These are phyloP conservation scores for Lonchura striata DNA, from an alignment of 2,113 vertebrate species.

Conservation along the genomic window DNA sequence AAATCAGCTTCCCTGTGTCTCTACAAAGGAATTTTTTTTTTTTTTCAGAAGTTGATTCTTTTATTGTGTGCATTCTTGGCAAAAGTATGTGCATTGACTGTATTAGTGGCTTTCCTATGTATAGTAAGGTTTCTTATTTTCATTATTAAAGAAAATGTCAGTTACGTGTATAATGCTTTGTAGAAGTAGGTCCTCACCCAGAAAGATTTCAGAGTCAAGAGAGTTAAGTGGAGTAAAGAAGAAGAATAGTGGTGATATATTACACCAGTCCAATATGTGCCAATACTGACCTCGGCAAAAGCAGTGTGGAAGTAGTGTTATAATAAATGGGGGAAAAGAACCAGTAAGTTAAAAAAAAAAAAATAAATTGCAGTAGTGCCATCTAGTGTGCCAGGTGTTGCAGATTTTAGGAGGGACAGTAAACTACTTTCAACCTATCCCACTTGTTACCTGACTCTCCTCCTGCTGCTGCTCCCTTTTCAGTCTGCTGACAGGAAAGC, in stretches of 20 bases:
- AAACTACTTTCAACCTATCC: not conserved
- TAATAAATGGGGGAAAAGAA: not conserved
- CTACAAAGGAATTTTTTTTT: not conserved
- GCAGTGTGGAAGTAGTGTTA: not conserved
- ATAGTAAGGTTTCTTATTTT: not conserved
- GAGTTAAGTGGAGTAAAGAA: not conserved
- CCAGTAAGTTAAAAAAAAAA: not conserved
- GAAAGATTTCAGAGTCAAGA: not conserved
- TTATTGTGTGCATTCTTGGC: not conserved
- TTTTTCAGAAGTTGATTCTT: not conserved
- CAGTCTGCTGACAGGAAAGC: not conserved
- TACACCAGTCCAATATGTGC: not conserved
- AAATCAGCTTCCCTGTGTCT: constrained; percentile 18
- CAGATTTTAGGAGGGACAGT: not conserved
- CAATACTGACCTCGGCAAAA: not conserved
- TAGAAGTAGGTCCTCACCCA: not conserved
- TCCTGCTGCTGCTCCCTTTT: not conserved
- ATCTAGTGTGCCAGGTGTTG: constrained; percentile 65
- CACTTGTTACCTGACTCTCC: not conserved
- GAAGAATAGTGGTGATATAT: not conserved
- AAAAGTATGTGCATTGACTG: not conserved
- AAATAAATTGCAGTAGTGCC: constrained; percentile 66
- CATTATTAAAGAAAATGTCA: not conserved
- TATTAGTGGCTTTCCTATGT: not conserved
- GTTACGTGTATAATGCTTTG: not conserved